Evolutionary conservation across 2,113 vertebrate species (phyloP).

Genomic region (sheep (Ovis aries)): DNA sequence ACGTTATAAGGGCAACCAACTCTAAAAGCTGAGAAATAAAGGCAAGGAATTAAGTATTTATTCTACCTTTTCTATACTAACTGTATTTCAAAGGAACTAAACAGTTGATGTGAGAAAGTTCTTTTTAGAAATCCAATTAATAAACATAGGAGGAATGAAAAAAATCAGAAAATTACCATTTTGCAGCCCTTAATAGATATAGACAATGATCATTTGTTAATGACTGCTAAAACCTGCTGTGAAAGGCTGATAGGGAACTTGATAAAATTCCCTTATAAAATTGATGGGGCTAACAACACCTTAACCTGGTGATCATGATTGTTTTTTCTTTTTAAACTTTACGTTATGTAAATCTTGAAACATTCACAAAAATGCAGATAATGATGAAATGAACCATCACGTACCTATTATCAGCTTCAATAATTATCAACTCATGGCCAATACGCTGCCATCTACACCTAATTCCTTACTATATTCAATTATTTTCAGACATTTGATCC

Average conservation of each 20-base stretch:
- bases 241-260: neutral
- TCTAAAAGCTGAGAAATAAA: constrained; percentile 14
- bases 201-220: neutral
- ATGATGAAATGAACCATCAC: neutral
- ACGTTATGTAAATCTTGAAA: neutral
- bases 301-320: neutral
- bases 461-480: neutral
- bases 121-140: constrained; percentile 20
- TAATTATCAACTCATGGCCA: neutral
- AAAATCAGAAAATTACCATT: constrained; percentile 19
- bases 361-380: neutral
- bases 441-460: neutral
- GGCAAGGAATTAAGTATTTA: neutral
- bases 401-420: neutral
- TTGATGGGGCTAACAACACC: neutral
- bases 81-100: neutral
- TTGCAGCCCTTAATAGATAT: neutral
- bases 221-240: neutral
- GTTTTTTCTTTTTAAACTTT: neutral
- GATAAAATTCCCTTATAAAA: constrained; percentile 11
- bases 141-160: constrained; percentile 4
- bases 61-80: neutral
- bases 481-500: neutral
- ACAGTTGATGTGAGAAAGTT: neutral
- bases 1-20: neutral